Base-by-base conservation (phyloP, 2,113 vertebrate species). In the Ptilonorhynchus violaceus region DNA sequence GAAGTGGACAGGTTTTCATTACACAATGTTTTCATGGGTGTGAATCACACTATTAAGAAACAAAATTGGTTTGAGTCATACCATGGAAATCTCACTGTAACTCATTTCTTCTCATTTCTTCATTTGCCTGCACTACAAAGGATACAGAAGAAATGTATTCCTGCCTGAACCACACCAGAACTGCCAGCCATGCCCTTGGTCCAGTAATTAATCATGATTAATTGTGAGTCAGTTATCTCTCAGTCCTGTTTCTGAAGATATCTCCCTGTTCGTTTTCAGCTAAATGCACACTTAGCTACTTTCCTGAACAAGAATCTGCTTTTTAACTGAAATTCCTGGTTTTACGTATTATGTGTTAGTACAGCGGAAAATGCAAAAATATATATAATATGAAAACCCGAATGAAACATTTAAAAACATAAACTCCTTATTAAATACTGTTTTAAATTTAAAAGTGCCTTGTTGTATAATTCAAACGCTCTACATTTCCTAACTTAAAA, bases 1-100 rank as follows among this genome's bases (percentile, higher is more conserved):
- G 14, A 88, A 92, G 22, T n/a, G 31, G 79, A 72, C 63, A 86
- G 83, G 53, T 89, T 93, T 84, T 88, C 75, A 76, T 89, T 53
- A 58, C 28, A 59, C 72, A 49, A 11, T 56, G 49, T 80, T 94
- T 92, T 73, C 68, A 30, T 9, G 52, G 30, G 56, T 58, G 76
- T 91, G 92, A 94, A 94, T 86, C 76, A 93, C 55, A 31, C 50
- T 13, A 41, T 49, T 59, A 49, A 84, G 73, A 60, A 91, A 53
- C 60, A 91, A 78, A 39, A 18, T 42, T 0, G 11, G 5, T 30
- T 37, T 60, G 94, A 92, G 60, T 91, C 75, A 92, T 3, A 39
- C 27, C 42, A 63, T 5, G 15, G 60, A 81, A 77, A 80, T 39
- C 63, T 91, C 67, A 22, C 11, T 15, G 42, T 10, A 86, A 44